Evolutionary conservation across 2,888 invertebrate genomes (phyloP).

Genomic region (Alloplasta piceator): DNA sequence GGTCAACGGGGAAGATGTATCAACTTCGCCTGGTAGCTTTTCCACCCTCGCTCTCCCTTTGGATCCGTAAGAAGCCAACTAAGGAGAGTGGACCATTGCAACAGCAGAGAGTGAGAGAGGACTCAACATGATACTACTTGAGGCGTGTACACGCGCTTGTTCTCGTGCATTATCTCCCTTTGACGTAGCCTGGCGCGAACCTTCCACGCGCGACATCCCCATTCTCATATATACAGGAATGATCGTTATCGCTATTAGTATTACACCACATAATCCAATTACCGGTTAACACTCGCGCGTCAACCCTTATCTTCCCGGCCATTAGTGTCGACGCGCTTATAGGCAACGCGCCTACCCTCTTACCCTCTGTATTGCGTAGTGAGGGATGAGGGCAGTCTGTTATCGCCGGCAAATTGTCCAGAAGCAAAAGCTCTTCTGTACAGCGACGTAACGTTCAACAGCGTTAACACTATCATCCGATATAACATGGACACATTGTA

Average conservation of each 20-base stretch:
- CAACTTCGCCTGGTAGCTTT: slow-evolving; percentile 10
- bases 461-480: neutral
- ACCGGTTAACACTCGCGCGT: slow-evolving; percentile 72
- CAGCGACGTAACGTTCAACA: neutral
- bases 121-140: slow-evolving; percentile 9
- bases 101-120: neutral
- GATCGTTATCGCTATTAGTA: slow-evolving; percentile 72
- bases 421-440: slow-evolving; percentile 40
- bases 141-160: slow-evolving; percentile 31
- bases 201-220: slow-evolving; percentile 23
- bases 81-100: slow-evolving; percentile 2
- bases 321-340: slow-evolving; percentile 70
- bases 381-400: slow-evolving; percentile 33
- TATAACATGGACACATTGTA: neutral
- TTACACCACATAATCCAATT: slow-evolving; percentile 74
- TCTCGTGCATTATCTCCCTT: slow-evolving; percentile 63
- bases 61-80: slow-evolving; percentile 4
- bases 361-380: neutral
- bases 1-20: slow-evolving; percentile 60
- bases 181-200: slow-evolving; percentile 53
- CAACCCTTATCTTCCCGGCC: slow-evolving; percentile 73
- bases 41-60: neutral
- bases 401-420: slow-evolving; percentile 60
- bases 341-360: slow-evolving; percentile 27
- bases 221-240: slow-evolving; percentile 49